These are phyloP conservation scores for Sylvietta virens DNA, from an alignment of 2,113 vertebrate genomes.

Conservation along the genomic window DNA sequence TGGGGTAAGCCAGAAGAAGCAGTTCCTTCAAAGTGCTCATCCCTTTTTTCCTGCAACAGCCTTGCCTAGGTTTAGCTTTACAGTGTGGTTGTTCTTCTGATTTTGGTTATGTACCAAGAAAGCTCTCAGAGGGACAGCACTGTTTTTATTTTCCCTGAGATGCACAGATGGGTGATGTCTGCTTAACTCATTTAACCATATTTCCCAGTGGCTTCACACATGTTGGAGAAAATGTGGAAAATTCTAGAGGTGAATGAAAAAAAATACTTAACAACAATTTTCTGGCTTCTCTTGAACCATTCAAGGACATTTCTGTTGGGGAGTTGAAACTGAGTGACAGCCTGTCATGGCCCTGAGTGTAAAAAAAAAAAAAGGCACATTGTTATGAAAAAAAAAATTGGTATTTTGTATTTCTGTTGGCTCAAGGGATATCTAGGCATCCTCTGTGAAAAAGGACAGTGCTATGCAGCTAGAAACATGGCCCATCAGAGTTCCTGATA, in stretches of 20 bases:
- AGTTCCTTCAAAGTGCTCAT: neutral
- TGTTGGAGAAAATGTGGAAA: slow-evolving; percentile 52
- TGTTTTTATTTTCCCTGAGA: slow-evolving; percentile 63
- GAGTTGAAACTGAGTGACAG: neutral
- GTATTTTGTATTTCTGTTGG: slow-evolving; percentile 14
- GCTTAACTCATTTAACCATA: slow-evolving; percentile 66
- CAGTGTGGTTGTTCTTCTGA: slow-evolving; percentile 11
- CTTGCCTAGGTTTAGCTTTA: slow-evolving; percentile 9
- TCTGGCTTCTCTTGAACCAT: slow-evolving; percentile 9
- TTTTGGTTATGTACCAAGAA: slow-evolving; percentile 64
- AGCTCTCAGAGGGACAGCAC: slow-evolving; percentile 56
- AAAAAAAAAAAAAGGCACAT: slow-evolving; percentile 3
- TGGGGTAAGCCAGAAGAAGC: neutral
- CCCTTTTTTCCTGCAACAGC: neutral
- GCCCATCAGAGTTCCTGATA: neutral
- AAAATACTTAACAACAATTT: slow-evolving; percentile 6
- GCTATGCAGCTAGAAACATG: slow-evolving; percentile 8
- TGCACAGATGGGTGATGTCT: slow-evolving; percentile 65
- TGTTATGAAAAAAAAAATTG: neutral
- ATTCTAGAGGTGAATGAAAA: slow-evolving; percentile 58
- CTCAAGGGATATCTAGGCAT: slow-evolving; percentile 16
- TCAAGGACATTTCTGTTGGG: slow-evolving; percentile 2
- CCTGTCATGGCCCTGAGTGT: neutral
- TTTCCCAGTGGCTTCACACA: slow-evolving; percentile 64
- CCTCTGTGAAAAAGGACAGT: slow-evolving; percentile 19